Evolutionary conservation across 2,888 invertebrate species (phyloP), one percentile per base, ranked within the genome.

Genomic region (Drosophila niveifrons): DNA sequence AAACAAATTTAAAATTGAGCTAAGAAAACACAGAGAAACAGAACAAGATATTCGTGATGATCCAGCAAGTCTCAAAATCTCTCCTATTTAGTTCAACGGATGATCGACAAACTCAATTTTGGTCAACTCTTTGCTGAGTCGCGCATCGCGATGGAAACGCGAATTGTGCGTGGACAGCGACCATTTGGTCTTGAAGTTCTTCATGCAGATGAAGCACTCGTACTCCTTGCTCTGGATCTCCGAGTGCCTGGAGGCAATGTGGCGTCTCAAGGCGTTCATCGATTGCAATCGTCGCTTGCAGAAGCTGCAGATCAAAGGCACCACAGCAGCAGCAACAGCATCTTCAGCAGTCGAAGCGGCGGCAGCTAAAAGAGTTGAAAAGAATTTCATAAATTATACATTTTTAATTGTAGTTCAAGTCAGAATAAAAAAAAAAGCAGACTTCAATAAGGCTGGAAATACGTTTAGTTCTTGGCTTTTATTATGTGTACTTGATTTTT

Each of bases 181-280:
- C 92, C 92, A 92, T 69, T 92, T 92, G 3, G 92, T 92, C 76
- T 92, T 92, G 73, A 92, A 92, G 66, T 89, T 86, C 68, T 91
- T 92, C 66, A 89, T 90, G 75, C 92, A 92, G 28, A 90, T 81
- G 29, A 83, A 80, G 66, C 92, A 92, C 48, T 91, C 87, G 56
- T 91, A 82, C 72, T 91, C 89, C 66, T 90, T 90, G 66, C 87
- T 88, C 62, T 87, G 87, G 10, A 90, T 90, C 71, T 90, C 90
- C 28, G 90, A 90, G 68, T 92, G 92, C 52, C 91, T 87, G 13
- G 92, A 92, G n/a, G 92, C 91, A 15, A 89, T 90, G 66, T 92
- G 92, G 0, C 92, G 88, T 39, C 91, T 73, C 50, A 92, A 52
- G 0, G 92, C 92, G 10, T 92, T 91, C 62, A 89, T 78, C 31